Conservation (phyloP, 30 jellyfish, hydroid and myxozoan genomes). For the Morbakka virulenta region DNA sequence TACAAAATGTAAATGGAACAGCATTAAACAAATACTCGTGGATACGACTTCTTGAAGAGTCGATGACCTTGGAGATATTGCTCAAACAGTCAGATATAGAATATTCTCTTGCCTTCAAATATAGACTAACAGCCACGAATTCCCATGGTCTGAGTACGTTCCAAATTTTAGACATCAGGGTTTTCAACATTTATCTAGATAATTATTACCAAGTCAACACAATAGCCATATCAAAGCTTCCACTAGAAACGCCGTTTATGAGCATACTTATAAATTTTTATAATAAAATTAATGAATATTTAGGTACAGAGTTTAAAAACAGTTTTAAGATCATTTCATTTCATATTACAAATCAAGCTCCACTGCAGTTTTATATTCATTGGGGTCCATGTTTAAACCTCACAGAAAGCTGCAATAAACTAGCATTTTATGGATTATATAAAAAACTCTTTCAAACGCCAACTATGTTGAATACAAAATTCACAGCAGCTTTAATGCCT, state of each 20-base stretch:
- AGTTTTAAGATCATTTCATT: not conserved
- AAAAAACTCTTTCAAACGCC: not conserved
- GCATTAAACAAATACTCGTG: constrained; percentile 12
- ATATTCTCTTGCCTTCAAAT: not conserved
- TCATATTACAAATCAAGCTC: not conserved
- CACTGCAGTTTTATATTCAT: not conserved
- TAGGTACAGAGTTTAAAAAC: not conserved
- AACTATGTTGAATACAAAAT: not conserved
- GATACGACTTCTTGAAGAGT: not conserved
- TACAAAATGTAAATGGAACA: constrained; percentile 6
- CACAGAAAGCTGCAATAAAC: not conserved
- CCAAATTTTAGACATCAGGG: not conserved
- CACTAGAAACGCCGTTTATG: no score
- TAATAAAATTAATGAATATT: no score
- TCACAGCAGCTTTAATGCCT: not conserved
- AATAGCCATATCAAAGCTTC: no score
- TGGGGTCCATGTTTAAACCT: not conserved
- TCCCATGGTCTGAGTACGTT: not conserved
- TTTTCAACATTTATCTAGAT: no score
- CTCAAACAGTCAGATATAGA: not conserved
- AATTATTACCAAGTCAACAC: no score
- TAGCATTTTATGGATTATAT: no score
- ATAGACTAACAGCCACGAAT: constrained; percentile 26
- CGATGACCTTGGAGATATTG: not conserved
- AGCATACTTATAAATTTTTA: no score